Evolutionary conservation across 2,888 invertebrate genomes (phyloP), one percentile per base, ranked within the genome.

Genomic region (Hirtodrosophila histrioides): DNA sequence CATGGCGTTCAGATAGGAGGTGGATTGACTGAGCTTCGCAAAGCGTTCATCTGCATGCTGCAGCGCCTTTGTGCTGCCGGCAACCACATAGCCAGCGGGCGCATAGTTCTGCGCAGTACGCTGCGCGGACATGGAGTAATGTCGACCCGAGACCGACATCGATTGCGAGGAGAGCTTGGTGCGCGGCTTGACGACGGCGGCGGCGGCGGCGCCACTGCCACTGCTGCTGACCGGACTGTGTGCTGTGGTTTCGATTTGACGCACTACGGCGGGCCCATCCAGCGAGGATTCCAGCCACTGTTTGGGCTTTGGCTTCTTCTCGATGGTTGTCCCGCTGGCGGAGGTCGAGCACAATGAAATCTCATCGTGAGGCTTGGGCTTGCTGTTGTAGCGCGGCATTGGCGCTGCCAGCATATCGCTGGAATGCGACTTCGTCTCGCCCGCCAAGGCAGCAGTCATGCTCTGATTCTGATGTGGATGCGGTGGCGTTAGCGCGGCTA

Each of bases 201-300:
- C 48, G 3, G 54, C 43, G 2, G 29, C 61, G n/a, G 29, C 62
- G 1, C 58, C 60, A 39, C 69, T 73, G 37, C 69, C 67, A 44
- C 51, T 79, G 4, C 69, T 67, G 33, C 73, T 61, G 23, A 68
- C 62, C 9, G 75, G 74, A 64, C 75, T 78, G 41, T 72, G 70
- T 0, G 74, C 67, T 8, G 61, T 41, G 17, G 82, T 67, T 0
- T 88, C 65, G 45, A 82, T 69, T 74, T 89, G 78, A 4, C 88
- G 81, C 31, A 89, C 86, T 5, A 88, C 79, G 2, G 80, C 70
- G 0, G 92, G 92, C 0, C 91, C 90, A 67, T 92, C 92, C 4
- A 92, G 67, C 1, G 92, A 91, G 0, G 92, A 92, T 51, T 92
- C 92, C 54, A 91, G 63, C 92, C 92, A 92, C 62, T 91, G 91